Evolutionary conservation across 2,888 invertebrate genomes (phyloP).

Genomic region (Melolontha melolontha): DNA sequence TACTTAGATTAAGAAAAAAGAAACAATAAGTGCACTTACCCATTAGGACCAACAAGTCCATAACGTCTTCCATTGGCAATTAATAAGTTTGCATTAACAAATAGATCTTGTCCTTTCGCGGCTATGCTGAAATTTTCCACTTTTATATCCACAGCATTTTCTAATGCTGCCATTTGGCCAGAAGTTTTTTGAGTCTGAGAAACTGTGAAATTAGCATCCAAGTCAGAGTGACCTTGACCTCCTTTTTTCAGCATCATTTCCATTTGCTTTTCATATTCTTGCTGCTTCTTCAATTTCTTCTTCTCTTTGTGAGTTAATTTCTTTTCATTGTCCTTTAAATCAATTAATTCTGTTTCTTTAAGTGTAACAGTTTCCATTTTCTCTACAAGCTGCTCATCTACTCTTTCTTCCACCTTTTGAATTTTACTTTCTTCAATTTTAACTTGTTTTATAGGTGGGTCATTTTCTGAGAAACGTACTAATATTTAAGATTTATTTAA

Average conservation of each 20-base stretch:
- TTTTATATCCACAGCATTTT: slow-evolving; percentile 97
- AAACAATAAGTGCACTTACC: slow-evolving; percentile 68
- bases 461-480: not conserved
- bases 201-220: slow-evolving; percentile 95
- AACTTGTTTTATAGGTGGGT: slow-evolving; percentile 53
- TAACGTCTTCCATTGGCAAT: slow-evolving; percentile 96
- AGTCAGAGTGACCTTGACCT: slow-evolving; percentile 88
- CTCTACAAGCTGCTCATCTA: slow-evolving; percentile 38
- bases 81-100: slow-evolving; percentile 93
- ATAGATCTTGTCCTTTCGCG: slow-evolving; percentile 96
- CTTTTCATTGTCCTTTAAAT: slow-evolving; percentile 70
- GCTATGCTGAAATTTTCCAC: slow-evolving; percentile 98
- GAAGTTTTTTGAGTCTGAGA: slow-evolving; percentile 84
- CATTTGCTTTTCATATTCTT: slow-evolving; percentile 90
- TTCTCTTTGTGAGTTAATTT: slow-evolving; percentile 92
- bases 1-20: not conserved
- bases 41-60: slow-evolving; percentile 98
- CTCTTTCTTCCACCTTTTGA: slow-evolving; percentile 56
- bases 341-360: slow-evolving; percentile 45
- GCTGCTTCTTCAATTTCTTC: slow-evolving; percentile 89
- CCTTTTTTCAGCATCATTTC: slow-evolving; percentile 88
- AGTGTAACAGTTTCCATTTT: slow-evolving; percentile 39
- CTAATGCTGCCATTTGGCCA: slow-evolving; percentile 82
- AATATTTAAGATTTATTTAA: not conserved
- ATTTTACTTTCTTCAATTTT: slow-evolving; percentile 59